These are phyloP conservation scores for Siderastrea radians DNA, from an alignment of 92 coral and sea anemone species.

Conservation along the genomic window DNA sequence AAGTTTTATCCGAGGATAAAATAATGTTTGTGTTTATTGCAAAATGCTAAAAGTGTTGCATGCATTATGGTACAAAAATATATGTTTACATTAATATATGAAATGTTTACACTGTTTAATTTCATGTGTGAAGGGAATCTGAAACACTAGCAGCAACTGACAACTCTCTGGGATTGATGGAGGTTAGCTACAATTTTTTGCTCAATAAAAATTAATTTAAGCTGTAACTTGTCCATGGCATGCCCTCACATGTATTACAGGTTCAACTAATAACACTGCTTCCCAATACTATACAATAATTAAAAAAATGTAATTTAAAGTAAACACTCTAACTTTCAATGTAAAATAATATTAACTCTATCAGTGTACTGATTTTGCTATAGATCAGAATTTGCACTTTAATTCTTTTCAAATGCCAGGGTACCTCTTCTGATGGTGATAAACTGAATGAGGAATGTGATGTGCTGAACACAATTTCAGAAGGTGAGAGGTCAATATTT, in stretches of 20 bases:
- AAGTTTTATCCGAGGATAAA: no score
- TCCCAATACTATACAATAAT: not conserved
- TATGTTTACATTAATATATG: constrained; percentile 6
- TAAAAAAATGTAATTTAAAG: no score
- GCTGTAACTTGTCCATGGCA: constrained; percentile 8
- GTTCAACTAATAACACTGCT: no score
- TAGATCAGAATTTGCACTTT: constrained; percentile 2
- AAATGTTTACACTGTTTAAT: constrained; percentile 1
- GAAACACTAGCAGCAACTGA: constrained; percentile 8
- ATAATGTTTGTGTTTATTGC: not conserved
- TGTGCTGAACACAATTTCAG: constrained; percentile 13
- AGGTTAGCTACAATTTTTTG: constrained; percentile 11
- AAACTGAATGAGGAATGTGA: constrained; percentile 6
- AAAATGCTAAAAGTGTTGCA: not conserved
- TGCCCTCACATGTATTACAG: constrained; percentile 1
- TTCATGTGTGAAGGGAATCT: constrained; percentile 2
- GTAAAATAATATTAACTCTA: constrained; percentile 7
- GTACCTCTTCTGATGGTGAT: constrained; percentile 9
- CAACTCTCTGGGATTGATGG: constrained; percentile 12
- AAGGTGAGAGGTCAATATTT: constrained; percentile 14
- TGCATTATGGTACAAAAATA: constrained; percentile 3
- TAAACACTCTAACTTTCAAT: no score
- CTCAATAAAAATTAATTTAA: constrained; percentile 8
- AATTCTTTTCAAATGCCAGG: constrained; percentile 5
- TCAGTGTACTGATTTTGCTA: not conserved